Conservation (phyloP, 2,888 invertebrate species). For the Melikaiella ostensackeni region DNA sequence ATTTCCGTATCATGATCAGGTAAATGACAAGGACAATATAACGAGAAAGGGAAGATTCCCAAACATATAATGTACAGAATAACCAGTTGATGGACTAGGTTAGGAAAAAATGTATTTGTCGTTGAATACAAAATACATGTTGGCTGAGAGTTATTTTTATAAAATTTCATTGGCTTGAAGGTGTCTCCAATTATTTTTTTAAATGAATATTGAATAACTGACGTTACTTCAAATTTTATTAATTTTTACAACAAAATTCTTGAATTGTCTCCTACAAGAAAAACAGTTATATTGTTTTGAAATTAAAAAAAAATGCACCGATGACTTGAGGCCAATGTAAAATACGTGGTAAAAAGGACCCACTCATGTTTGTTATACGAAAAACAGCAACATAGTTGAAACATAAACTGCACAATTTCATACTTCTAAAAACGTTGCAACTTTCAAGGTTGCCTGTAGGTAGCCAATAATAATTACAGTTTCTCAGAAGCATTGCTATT, state of each 20-base stretch:
- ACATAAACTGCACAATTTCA: conserved; percentile 28
- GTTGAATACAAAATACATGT: conserved; percentile 63
- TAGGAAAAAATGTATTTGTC: conserved; percentile 60
- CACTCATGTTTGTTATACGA: conserved; percentile 16
- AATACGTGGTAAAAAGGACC: conserved; percentile 24
- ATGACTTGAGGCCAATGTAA: conserved; percentile 35
- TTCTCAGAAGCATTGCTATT: not conserved
- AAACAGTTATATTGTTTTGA: conserved; percentile 12
- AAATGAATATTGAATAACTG: not conserved
- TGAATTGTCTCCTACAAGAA: no score
- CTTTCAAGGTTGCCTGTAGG: conserved; percentile 21
- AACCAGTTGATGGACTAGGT: conserved; percentile 63
- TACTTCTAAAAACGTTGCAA: conserved; percentile 24
- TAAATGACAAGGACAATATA: conserved; percentile 63
- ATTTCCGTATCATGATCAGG: conserved; percentile 56
- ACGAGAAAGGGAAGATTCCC: conserved; percentile 59
- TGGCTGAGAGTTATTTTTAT: conserved; percentile 69
- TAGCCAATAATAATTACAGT: conserved; percentile 15
- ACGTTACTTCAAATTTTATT: no score
- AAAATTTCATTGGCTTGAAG: conserved; percentile 60
- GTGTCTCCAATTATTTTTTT: conserved; percentile 9
- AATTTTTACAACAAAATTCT: no score
- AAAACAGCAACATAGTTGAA: not conserved
- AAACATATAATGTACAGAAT: conserved; percentile 64
- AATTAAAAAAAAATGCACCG: conserved; percentile 44